Percentiles rank a stretch among this genome's conserved stretches.
These are phyloP conservation scores for Trinectes maculatus DNA, from an alignment of 2,113 vertebrate genomes.

Conservation along the genomic window DNA sequence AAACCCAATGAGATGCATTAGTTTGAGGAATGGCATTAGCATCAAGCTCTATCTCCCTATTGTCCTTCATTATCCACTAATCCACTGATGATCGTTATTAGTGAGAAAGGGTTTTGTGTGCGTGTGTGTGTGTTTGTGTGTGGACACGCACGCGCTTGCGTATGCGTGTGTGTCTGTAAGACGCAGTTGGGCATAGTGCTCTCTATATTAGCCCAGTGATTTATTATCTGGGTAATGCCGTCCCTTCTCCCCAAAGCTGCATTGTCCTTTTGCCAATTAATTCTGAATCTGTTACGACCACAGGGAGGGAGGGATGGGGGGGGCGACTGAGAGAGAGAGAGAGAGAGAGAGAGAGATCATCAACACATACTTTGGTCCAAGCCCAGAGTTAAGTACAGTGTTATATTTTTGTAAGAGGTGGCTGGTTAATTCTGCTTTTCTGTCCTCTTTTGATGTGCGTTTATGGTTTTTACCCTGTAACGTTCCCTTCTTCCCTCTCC, in stretches of 20 bases:
- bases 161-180: conserved; percentile 22
- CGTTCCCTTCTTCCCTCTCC: conserved; percentile 9
- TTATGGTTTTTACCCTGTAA: conserved; percentile 40
- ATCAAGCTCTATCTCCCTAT: conserved; percentile 52
- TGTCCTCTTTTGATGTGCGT: conserved; percentile 52
- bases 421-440: conserved; percentile 47
- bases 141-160: too few species aligned
- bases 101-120: conserved; percentile 40
- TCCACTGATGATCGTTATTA: conserved; percentile 75
- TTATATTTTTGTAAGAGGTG: conserved; percentile 14
- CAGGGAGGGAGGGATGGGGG: conserved; percentile 11
- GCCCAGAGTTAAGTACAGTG: conserved; percentile 26
- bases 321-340: background rate
- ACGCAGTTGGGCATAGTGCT: conserved; percentile 60
- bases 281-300: conserved; percentile 65
- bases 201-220: conserved; percentile 69
- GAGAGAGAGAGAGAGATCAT: conserved; percentile 3
- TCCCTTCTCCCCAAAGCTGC: conserved; percentile 63
- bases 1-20: conserved; percentile 60
- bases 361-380: conserved; percentile 15
- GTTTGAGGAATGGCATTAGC: conserved; percentile 55
- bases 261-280: conserved; percentile 77
- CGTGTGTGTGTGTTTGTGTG: conserved; percentile 21
- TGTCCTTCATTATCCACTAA: conserved; percentile 74
- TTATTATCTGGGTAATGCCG: conserved; percentile 68